These are phyloP conservation scores for Ceratina australensis DNA, from an alignment of 1,140 invertebrate genomes.

Conservation along the genomic window DNA sequence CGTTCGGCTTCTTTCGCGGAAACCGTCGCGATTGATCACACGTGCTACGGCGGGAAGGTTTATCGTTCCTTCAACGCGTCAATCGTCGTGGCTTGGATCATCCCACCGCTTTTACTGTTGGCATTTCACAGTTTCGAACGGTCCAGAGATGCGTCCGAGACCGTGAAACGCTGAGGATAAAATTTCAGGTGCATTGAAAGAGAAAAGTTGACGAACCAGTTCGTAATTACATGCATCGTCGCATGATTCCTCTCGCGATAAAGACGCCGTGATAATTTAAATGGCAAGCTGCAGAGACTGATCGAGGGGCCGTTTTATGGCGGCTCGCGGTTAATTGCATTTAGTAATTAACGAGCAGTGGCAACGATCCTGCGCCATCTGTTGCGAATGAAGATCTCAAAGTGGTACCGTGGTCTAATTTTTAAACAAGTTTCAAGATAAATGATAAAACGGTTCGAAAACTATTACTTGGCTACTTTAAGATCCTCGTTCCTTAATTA, in stretches of 20 bases:
- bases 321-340: slow-evolving; percentile 19
- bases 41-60: background rate
- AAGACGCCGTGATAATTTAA: slow-evolving; percentile 33
- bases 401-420: background rate
- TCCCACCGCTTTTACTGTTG: background rate
- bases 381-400: slow-evolving; percentile 5
- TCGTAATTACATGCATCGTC: slow-evolving; percentile 24
- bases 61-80: background rate
- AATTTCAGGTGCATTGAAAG: background rate
- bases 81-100: background rate
- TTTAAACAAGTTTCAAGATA: no score
- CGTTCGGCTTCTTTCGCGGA: slow-evolving; percentile 2
- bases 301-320: slow-evolving; percentile 6
- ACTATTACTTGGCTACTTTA: background rate
- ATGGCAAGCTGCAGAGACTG: slow-evolving; percentile 2
- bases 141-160: background rate
- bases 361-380: background rate
- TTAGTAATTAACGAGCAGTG: background rate
- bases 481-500: background rate
- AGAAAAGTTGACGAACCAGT: slow-evolving; percentile 15
- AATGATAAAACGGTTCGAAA: background rate
- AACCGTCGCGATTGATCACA: slow-evolving; percentile 7
- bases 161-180: background rate
- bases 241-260: slow-evolving; percentile 25
- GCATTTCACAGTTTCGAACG: slow-evolving; percentile 3